Conservation (phyloP, 2,113 vertebrate species). For the Clarias magur region DNA sequence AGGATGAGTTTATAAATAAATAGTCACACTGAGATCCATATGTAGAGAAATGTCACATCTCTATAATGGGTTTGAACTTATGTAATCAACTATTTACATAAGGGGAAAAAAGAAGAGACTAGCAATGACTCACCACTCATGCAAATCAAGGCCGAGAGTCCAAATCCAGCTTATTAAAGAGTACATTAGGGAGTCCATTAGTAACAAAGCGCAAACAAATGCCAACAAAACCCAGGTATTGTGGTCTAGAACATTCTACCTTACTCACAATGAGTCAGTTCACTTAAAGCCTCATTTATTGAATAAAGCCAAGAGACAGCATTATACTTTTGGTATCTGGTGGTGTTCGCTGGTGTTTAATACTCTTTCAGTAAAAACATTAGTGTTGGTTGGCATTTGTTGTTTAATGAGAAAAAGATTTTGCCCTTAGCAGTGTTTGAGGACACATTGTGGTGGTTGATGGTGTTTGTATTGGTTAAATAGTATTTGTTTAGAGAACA, state of each 20-base stretch:
- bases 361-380: background rate
- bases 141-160: constrained; percentile 2
- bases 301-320: background rate
- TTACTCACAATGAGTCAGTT: background rate
- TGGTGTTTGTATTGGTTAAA: background rate
- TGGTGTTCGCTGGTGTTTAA: background rate
- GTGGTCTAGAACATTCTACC: background rate
- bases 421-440: background rate
- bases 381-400: background rate
- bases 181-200: constrained; percentile 20
- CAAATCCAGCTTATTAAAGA: constrained; percentile 20
- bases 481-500: background rate
- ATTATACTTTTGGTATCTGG: background rate
- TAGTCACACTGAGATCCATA: background rate
- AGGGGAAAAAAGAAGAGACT: background rate
- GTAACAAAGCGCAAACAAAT: constrained; percentile 11
- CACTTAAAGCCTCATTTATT: background rate
- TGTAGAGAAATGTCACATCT: background rate
- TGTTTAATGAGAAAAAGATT: background rate
- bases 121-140: constrained; percentile 15
- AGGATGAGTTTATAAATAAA: background rate
- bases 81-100: constrained; percentile 12
- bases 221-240: constrained; percentile 3
- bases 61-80: background rate
- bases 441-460: background rate